Base-by-base conservation (phyloP, 2,113 vertebrate genomes). In the Acrocephalus kingi region DNA sequence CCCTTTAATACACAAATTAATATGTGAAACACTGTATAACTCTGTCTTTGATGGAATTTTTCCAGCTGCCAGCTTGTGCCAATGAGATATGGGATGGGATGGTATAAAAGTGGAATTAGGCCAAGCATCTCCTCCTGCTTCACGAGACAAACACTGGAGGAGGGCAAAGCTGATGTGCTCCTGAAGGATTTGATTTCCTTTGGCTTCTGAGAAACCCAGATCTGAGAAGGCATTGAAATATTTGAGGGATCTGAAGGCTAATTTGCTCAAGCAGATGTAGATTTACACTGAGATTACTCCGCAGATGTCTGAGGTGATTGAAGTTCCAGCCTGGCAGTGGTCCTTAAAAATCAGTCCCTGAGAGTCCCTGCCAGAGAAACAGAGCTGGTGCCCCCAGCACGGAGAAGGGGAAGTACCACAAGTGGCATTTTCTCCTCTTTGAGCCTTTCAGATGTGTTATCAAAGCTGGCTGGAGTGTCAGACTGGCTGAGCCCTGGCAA, bases 141-240 rank as follows among this genome's bases (percentile, higher is more conserved):
- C 37, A 22, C 2, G 19, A 62, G 73, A 15, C 2, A 0, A 10
- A 1, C 2, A 5, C 25, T 19, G 43, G 30, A 55, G 83, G 43
- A 77, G 28, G 30, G 25, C 91, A 76, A 55, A 76, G 74, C 64
- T 51, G 51, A 52, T 11, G 2, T n/a, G 37, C 59, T 75, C 15
- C 37, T 21, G 22, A 11, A 30, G 58, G 67, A 5, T 78, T 67
- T 80, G 16, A n/a, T 69, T 93, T 90, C 74, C 43, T 90, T n/a
- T 9, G 39, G 14, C 49, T 72, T 23, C 20, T 21, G 52, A 76
- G 64, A 77, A 73, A 43, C 16, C 31, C 30, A 58, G 3, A 71
- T 81, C 33, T n/a, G 37, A 69, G 78, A n/a, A 62, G 1, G 0
- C 16, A 21, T 1, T 87, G 87, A 95, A 89, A 51, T 64, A 33